Base-by-base conservation (phyloP, 2,888 invertebrate species). In the Ctenicera cuprea region DNA sequence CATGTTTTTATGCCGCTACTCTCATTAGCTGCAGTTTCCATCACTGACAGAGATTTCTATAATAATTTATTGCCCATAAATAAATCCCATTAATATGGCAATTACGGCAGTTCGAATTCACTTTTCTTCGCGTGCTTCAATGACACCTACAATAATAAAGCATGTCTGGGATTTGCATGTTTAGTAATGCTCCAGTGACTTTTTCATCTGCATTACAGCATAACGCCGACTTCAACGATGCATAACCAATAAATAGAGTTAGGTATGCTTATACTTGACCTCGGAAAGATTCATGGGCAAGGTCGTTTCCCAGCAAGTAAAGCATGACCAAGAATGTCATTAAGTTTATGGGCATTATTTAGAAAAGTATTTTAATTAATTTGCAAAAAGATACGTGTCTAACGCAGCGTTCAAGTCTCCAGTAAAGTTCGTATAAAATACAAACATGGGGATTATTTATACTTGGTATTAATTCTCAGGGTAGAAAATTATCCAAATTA, bases 241-340 rank as follows among this genome's bases (percentile, higher is more conserved):
- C 68, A 68, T 59, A 68, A 68, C 68, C 38, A 61, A 68, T 68
- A 68, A 67, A 68, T 68, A 20, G 5, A n/a, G 20, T 26, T 68
- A 37, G 18, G 30, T 22, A 61, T 45, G 45, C 20, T 18, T 43
- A 43, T 8, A 48, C 68, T 68, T 68, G 68, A 68, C 68, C 68
- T 38, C 57, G 41, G 61, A 11, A 33, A 67, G 26, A 67, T 61
- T 61, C 68, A 45, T 14, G 30, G 68, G 14, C 68, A 68, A 68
- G 68, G 61, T 14, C 68, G 14, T 20, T 61, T 61, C 22, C 61
- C 37, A 20, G 18, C 30, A 54, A 54, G 14, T 48, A 14, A 66
- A 54, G 38, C 68, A 43, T 57, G 38, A 57, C 22, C 33, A 57
- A 26, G 37, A 57, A 57, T 16, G 33, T 33, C 12, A 54, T n/a